These are phyloP conservation scores for Trilocha varians DNA, from an alignment of 2,888 invertebrate species.

Conservation along the genomic window DNA sequence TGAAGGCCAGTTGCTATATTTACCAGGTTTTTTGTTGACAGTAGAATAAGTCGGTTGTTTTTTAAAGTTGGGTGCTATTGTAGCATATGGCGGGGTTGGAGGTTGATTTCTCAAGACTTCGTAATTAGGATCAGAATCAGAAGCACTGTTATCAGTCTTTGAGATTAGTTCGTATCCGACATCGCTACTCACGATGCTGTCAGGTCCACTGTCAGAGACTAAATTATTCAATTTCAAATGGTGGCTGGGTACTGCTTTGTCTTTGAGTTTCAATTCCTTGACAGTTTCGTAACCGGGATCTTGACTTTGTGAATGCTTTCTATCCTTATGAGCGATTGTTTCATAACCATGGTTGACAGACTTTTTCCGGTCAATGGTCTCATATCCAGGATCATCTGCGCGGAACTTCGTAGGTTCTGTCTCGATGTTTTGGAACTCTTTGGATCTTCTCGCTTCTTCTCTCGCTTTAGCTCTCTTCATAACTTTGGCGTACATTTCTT, in stretches of 20 bases:
- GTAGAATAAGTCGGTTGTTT: conserved; percentile 69
- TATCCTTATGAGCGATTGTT: conserved; percentile 64
- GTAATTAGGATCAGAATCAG: conserved; percentile 84
- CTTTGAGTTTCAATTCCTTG: conserved; percentile 35
- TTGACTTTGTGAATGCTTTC: conserved; percentile 54
- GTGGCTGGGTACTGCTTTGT: conserved; percentile 35
- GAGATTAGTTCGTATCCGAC: conserved; percentile 82
- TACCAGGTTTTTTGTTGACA: conserved; percentile 68
- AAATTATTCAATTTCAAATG: conserved; percentile 47
- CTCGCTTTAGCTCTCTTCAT: conserved; percentile 77
- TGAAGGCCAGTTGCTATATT: conserved; percentile 68
- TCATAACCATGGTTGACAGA: conserved; percentile 74
- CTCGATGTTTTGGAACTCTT: conserved; percentile 34
- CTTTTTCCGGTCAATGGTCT: conserved; percentile 63
- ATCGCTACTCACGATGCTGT: conserved; percentile 76
- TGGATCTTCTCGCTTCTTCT: conserved; percentile 37
- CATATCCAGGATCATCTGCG: conserved; percentile 65
- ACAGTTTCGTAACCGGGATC: conserved; percentile 80
- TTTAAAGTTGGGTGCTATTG: conserved; percentile 58
- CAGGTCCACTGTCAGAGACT: conserved; percentile 68
- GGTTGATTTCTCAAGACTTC: conserved; percentile 79
- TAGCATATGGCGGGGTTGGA: conserved; percentile 62
- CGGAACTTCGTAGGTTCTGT: conserved; percentile 39
- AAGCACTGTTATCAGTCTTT: conserved; percentile 58
- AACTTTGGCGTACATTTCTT: conserved; percentile 93